Base-by-base conservation (phyloP, 1,140 invertebrate genomes). In the Hormaphis cornu region DNA sequence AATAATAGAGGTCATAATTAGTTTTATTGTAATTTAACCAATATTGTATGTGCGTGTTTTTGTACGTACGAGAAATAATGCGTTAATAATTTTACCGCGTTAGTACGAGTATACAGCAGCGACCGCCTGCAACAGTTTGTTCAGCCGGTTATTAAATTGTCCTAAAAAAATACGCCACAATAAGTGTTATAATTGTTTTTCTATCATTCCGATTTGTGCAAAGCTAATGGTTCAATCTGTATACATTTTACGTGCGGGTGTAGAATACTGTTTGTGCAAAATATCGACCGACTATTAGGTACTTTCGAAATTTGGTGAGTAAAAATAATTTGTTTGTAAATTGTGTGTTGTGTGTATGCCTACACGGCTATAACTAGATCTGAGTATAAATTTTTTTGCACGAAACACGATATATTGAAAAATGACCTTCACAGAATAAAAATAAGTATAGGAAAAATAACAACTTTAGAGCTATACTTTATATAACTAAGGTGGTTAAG, bases 131-230 rank as follows among this genome's bases (percentile, higher is more conserved):
- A 16, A 33, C 24, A 30, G 42, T 66, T 66, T 66, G 24, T 37
- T 66, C 61, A 66, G 61, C 61, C 50, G 61, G 30, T 66, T 66
- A 48, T 66, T 50, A 50, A 66, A 66, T 44, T 58, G 40, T 58
- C 33, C 54, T 14, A 40, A 56, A 56, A 58, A 58, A 30, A 58
- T 58, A 40, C 7, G 7, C 7, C 10, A 16, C 8, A n/a, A n/a
- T n/a, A n/a, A n/a, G 33, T 22, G 40, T 8, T 22, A 56, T 24
- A 24, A 58, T 24, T 24, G n/a, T 40, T 58, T 26, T 58, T 58
- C 7, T 26, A 58, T 3, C 54, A 40, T 58, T 40, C 12, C 7
- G 22, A 40, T 40, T 40, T 26, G 5, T 24, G 54, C 3, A 24
- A 24, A n/a, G 20, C 54, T 58, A 24, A 58, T 24, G 1, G n/a